phyloP scores from a whole-genome alignment of 2,797 vertebrate species.

The Sebastes oblongus region DNA sequence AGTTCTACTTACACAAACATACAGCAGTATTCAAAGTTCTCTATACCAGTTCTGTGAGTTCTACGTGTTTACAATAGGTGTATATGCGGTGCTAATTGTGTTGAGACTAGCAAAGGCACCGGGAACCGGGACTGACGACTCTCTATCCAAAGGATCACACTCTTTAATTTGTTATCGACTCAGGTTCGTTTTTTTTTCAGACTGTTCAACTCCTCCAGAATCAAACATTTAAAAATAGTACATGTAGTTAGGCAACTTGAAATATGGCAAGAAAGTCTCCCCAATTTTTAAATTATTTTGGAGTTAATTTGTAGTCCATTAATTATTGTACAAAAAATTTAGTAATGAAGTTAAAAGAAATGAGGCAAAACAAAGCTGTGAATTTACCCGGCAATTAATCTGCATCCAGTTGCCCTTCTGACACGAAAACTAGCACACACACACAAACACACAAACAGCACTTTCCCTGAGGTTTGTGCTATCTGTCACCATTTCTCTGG shows the following conservation, averaged over 20 bases:
- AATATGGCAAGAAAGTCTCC: background rate
- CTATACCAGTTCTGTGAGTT: slow-evolving; percentile 1
- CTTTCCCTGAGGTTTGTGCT: slow-evolving; percentile 30
- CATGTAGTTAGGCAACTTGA: slow-evolving; percentile 6
- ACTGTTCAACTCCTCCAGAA: slow-evolving; percentile 11
- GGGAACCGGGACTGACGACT: slow-evolving; percentile 31
- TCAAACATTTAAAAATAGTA: slow-evolving; percentile 47
- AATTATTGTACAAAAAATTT: background rate
- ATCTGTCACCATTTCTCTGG: slow-evolving; percentile 47
- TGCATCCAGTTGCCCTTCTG: slow-evolving; percentile 14
- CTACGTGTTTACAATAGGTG: slow-evolving; percentile 21
- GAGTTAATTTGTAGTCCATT: background rate
- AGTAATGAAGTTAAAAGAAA: background rate
- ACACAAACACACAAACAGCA: slow-evolving; percentile 12
- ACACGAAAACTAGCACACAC: slow-evolving; percentile 9
- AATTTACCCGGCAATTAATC: slow-evolving; percentile 11
- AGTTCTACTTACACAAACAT: background rate
- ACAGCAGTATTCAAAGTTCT: background rate
- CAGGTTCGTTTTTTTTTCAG: slow-evolving; percentile 42
- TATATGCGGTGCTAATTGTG: slow-evolving; percentile 66
- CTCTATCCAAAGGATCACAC: slow-evolving; percentile 66
- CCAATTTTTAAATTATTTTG: background rate
- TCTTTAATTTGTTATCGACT: slow-evolving; percentile 80
- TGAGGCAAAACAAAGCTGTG: slow-evolving; percentile 1
- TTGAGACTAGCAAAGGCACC: slow-evolving; percentile 63